phyloP scores from a whole-genome alignment of 2,113 vertebrate genomes.

The Columba janthina region DNA sequence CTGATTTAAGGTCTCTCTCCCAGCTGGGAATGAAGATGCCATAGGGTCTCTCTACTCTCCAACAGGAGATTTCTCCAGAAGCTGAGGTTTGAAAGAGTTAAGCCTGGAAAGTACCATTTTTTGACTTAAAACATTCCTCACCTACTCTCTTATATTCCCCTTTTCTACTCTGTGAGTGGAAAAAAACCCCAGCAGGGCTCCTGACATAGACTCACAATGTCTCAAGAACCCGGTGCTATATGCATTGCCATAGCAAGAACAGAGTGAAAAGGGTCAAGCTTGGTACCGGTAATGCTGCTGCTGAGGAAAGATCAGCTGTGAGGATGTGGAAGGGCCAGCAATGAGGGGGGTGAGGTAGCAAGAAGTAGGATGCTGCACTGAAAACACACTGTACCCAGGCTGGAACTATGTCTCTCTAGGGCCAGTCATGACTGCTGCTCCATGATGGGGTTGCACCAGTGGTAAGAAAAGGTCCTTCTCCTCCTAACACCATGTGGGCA shows the following conservation, averaged over 20 bases:
- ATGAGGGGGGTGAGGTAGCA: neutral
- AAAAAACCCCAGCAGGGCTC: neutral
- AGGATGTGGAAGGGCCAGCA: rapidly evolving
- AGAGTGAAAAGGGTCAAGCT: neutral
- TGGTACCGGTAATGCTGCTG: neutral
- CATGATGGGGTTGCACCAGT: neutral
- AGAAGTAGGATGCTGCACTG: neutral
- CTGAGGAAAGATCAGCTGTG: rapidly evolving
- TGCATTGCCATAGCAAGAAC: neutral
- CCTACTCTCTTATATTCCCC: neutral
- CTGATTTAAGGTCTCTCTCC: neutral
- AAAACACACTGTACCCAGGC: neutral
- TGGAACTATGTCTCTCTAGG: neutral
- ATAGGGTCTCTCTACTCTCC: neutral
- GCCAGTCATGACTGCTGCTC: neutral
- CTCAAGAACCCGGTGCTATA: neutral
- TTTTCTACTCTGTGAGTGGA: neutral
- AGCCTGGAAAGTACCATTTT: neutral
- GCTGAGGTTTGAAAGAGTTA: neutral
- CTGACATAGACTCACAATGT: neutral
- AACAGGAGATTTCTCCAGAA: neutral
- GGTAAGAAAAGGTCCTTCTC: neutral
- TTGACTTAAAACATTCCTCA: neutral
- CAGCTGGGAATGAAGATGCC: neutral
- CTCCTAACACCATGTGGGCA: rapidly evolving